Evolutionary conservation across 2,888 invertebrate species (phyloP).

Genomic region (Macropis europaea): DNA sequence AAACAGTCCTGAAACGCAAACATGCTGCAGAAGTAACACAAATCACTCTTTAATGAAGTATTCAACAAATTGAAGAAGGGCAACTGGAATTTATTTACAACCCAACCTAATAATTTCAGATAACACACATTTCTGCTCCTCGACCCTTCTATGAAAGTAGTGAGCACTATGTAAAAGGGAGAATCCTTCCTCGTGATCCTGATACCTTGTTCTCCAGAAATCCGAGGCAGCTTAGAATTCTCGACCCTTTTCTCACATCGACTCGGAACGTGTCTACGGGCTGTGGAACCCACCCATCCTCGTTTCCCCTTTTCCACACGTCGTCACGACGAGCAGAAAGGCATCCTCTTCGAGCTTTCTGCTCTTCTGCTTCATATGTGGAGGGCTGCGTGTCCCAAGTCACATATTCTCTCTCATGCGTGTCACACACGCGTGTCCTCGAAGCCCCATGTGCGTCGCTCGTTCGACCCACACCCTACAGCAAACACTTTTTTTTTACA

Average conservation of each 20-base stretch:
- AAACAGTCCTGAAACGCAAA: too few relatives aligned
- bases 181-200: slow-evolving; percentile 52
- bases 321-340: slow-evolving; percentile 25
- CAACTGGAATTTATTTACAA: too few relatives aligned
- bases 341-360: slow-evolving; percentile 71
- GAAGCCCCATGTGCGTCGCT: slow-evolving; percentile 2
- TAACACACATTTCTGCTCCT: too few relatives aligned
- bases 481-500: background rate
- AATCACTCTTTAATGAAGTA: too few relatives aligned
- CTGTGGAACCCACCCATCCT: slow-evolving; percentile 32
- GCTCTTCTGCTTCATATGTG: slow-evolving; percentile 77
- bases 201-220: slow-evolving; percentile 70
- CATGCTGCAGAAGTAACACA: too few relatives aligned
- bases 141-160: too few relatives aligned
- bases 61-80: too few relatives aligned
- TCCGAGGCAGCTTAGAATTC: slow-evolving; percentile 71
- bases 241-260: slow-evolving; percentile 59
- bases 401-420: slow-evolving; percentile 66
- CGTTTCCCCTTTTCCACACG: slow-evolving; percentile 43
- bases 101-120: too few relatives aligned
- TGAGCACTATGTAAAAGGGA: background rate
- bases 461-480: background rate
- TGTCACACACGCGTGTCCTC: slow-evolving; percentile 43
- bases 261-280: too few relatives aligned
- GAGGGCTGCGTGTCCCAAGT: slow-evolving; percentile 73